Evolutionary conservation across 2,113 vertebrate species (phyloP).

Genomic region (Azemiops feae): DNA sequence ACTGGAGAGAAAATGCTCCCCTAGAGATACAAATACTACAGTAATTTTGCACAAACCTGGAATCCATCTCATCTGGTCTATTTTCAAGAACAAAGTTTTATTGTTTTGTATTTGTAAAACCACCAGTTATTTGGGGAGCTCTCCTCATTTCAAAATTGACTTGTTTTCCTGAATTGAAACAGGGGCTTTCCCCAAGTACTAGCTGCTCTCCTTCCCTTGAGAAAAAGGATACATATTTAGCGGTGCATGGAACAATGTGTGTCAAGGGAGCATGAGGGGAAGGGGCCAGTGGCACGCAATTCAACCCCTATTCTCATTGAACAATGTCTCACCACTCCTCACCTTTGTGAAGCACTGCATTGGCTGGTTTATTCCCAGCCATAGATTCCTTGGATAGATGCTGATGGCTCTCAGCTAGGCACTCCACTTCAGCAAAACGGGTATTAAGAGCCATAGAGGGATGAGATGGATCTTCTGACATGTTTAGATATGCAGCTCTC

Average conservation of each 20-base stretch:
- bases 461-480: conserved; percentile 95
- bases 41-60: neutral
- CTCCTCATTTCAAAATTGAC: neutral
- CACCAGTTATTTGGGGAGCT: neutral
- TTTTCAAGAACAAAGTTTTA: neutral
- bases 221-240: neutral
- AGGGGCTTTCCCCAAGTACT: neutral
- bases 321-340: conserved; percentile 39
- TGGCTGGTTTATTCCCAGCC: conserved; percentile 97
- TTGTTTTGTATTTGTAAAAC: neutral
- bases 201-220: neutral
- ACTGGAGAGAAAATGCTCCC: neutral
- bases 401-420: conserved; percentile 95
- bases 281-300: neutral
- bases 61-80: neutral
- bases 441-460: conserved; percentile 98
- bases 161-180: neutral
- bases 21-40: neutral
- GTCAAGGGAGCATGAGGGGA: neutral
- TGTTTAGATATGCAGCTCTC: conserved; percentile 94
- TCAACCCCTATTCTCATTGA: neutral
- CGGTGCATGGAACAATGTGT: neutral
- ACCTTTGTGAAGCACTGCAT: conserved; percentile 98
- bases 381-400: conserved; percentile 98
- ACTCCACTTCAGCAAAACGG: conserved; percentile 96